These are phyloP conservation scores for Trachelipus rathkii DNA, from an alignment of 1,140 invertebrate species.

Conservation along the genomic window DNA sequence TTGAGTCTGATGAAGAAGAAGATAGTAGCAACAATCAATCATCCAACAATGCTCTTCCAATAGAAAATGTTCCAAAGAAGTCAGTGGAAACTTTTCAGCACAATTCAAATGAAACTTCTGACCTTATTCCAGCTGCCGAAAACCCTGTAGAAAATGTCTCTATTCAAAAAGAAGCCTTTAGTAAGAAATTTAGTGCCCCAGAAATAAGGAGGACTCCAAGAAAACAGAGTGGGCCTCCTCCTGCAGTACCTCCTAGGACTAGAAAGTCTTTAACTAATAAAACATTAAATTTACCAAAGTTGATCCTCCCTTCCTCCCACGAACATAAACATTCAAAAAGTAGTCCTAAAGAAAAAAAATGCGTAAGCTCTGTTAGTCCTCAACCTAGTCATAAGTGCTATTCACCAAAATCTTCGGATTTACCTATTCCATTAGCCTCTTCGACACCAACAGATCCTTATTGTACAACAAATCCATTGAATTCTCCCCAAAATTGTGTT, in stretches of 20 bases:
- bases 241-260: not conserved
- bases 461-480: slow-evolving; percentile 24
- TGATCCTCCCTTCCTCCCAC: not conserved
- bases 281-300: not conserved
- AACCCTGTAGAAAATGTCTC: too few species aligned
- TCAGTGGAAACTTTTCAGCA: slow-evolving; percentile 49
- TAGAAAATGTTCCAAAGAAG: slow-evolving; percentile 57
- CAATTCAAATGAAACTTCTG: too few species aligned
- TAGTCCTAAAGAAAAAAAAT: too few species aligned
- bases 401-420: not conserved
- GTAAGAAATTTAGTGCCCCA: too few species aligned
- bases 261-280: slow-evolving; percentile 16
- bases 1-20: slow-evolving; percentile 84
- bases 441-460: slow-evolving; percentile 39
- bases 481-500: slow-evolving; percentile 35
- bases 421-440: slow-evolving; percentile 40
- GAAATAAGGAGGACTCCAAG: slow-evolving; percentile 37
- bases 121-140: too few species aligned
- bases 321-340: slow-evolving; percentile 22
- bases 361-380: too few species aligned
- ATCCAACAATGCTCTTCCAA: slow-evolving; percentile 52
- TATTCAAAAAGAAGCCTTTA: too few species aligned
- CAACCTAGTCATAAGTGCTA: too few species aligned
- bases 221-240: slow-evolving; percentile 27
- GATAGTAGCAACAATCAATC: slow-evolving; percentile 58